Evolutionary conservation across 2,888 invertebrate genomes (phyloP), one percentile per base, ranked within the genome.

Genomic region (Tetragnatha montana): DNA sequence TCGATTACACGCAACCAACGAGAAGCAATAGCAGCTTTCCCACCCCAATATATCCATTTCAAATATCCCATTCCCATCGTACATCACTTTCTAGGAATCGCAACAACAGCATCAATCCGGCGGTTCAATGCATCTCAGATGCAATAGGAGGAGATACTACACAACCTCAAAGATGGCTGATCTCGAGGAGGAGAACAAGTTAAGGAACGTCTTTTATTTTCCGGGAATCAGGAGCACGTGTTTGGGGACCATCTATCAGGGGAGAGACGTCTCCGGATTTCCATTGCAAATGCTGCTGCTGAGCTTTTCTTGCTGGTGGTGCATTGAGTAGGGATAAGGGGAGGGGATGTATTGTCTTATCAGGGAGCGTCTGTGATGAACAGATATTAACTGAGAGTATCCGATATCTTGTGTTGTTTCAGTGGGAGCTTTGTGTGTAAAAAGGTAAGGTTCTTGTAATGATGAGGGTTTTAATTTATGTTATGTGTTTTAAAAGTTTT

Each of bases 201-300:
- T 60, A 78, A 78, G 60, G 78, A 35, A 35, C 22, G 22, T 60
- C 76, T 50, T 49, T 21, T 50, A 14, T 19, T 12, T 71, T 73
- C 47, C 3, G 70, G 21, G 71, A 71, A 73, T 70, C 19, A n/a
- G 70, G 17, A 85, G 78, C 85, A 85, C 78, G 78, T 85, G 85
- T 85, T 76, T 76, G 49, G 35, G 70, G 47, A 22, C 78, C 85
- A 85, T 79, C 85, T 78, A 78, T 85, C 85, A 85, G 76, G 19
- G 21, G 21, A 12, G 68, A 14, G 84, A 84, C 71, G 49, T 21
- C 21, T 47, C 70, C 17, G 21, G 73, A 81, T 70, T 21, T 69
- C 80, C 80, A 81, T 81, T 81, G 69, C 80, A 78, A 78, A 78
- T 78, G 68, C 47, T 60, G n/a, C 51, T 60, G 6, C 60, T 17